These are phyloP conservation scores for Hirtodrosophila duncani DNA, from an alignment of 2,888 invertebrate genomes.

Conservation along the genomic window DNA sequence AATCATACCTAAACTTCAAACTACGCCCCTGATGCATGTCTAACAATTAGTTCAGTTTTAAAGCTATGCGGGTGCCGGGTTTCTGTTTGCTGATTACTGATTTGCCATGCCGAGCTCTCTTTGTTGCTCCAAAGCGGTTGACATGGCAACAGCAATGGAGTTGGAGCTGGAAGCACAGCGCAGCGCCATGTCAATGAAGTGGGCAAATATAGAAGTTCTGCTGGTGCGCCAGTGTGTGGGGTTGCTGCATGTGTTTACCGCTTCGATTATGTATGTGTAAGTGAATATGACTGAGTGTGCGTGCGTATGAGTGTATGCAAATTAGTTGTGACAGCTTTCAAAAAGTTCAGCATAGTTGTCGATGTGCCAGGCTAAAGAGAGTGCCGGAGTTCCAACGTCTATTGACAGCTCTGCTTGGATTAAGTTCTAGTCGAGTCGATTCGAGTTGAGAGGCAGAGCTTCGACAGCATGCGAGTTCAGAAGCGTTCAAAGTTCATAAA, in stretches of 20 bases:
- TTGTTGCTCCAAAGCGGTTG: slow-evolving; percentile 6
- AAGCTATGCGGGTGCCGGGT: slow-evolving; percentile 3
- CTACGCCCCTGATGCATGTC: too few species aligned
- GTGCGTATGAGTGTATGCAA: slow-evolving; percentile 46
- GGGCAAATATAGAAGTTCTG: background rate
- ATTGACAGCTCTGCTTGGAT: slow-evolving; percentile 19
- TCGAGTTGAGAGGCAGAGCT: slow-evolving; percentile 1
- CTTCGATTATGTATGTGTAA: slow-evolving; percentile 1
- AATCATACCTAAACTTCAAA: too few species aligned
- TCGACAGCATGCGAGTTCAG: slow-evolving; percentile 25
- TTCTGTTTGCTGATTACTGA: too few species aligned
- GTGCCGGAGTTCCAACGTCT: slow-evolving; percentile 5
- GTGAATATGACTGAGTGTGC: background rate
- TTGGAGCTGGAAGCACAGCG: too few species aligned
- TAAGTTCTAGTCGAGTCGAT: background rate
- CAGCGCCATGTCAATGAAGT: too few species aligned
- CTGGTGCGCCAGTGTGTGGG: background rate
- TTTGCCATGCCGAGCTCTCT: too few species aligned
- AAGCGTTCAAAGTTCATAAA: slow-evolving; percentile 63
- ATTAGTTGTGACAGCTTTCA: slow-evolving; percentile 71
- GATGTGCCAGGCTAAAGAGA: slow-evolving; percentile 27
- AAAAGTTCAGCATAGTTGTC: slow-evolving; percentile 67
- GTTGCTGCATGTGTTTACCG: too few species aligned
- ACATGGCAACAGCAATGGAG: too few species aligned
- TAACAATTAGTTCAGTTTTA: too few species aligned